Evolutionary conservation across 2,797 vertebrate species (phyloP), one percentile per base, ranked within the genome.

Genomic region (Crenuchus spilurus): DNA sequence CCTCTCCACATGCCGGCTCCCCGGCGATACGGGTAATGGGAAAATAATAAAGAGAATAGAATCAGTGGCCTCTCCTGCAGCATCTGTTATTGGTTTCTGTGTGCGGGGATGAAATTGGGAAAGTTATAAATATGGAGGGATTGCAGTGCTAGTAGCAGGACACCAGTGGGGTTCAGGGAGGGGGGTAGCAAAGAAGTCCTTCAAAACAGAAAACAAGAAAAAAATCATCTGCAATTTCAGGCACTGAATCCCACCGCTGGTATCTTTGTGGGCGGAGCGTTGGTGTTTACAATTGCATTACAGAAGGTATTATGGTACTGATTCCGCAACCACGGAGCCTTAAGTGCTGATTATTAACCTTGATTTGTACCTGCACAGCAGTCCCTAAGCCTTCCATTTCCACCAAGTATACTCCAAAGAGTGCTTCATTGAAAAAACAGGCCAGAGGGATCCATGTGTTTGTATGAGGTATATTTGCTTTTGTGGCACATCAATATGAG

Each of bases 1-100:
- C 28, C 70, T 72, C 66, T 58, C 30, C 42, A 26, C 35, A 42
- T 68, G 51, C 65, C 33, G 77, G 57, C 77, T 81, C 76, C 85
- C 84, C 81, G 65, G 67, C 58, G 84, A 69, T 86, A 48, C 11
- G 28, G 57, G 68, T 83, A 87, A 89, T 85, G 84, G 82, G 83
- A 85, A 84, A 86, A 83, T 84, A 74, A 80, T 83, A 83, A 81
- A 65, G 76, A 77, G 79, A 80, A 72, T 72, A 76, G 83, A 81
- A 54, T 84, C 76, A 74, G 54, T 52, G 57, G 64, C 35, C 42
- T 68, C 72, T 75, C 76, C 76, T 24, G 61, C 66, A 77, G 82
- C 69, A 75, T 57, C 28, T 70, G 69, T 83, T 79, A 77, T 77
- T 83, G 78, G 51, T 78, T 68, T 83, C 69, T 44, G 28, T 54